These are phyloP conservation scores for Drosophila subpulchrella DNA, from an alignment of 1,140 invertebrate species.

Conservation along the genomic window DNA sequence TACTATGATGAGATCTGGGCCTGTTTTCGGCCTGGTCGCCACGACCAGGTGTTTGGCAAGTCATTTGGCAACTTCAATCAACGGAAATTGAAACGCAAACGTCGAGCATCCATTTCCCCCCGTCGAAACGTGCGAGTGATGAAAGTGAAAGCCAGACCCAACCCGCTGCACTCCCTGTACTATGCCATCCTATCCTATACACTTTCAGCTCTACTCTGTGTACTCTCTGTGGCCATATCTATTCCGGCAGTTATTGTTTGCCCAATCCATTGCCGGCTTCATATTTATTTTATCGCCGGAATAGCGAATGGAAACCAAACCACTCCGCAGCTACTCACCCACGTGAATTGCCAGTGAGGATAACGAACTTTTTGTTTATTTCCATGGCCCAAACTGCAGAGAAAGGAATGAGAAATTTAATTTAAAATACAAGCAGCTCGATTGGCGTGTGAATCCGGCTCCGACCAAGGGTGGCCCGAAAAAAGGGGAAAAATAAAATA, in stretches of 20 bases:
- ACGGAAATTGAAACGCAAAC: slow-evolving; percentile 77
- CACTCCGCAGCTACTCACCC: slow-evolving; percentile 7
- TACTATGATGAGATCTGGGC: slow-evolving; percentile 46
- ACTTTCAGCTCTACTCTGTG: neutral
- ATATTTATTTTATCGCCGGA: slow-evolving; percentile 76
- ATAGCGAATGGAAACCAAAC: slow-evolving; percentile 40
- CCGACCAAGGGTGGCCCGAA: slow-evolving; percentile 8
- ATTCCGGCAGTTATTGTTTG: slow-evolving; percentile 43
- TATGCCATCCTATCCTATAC: neutral
- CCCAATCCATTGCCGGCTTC: slow-evolving; percentile 53
- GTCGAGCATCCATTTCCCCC: slow-evolving; percentile 23
- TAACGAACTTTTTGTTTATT: slow-evolving; percentile 61
- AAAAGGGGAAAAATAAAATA: slow-evolving; percentile 36
- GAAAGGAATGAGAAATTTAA: slow-evolving; percentile 56
- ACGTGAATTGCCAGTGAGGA: slow-evolving; percentile 19
- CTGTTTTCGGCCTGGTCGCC: neutral
- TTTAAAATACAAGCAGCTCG: slow-evolving; percentile 71
- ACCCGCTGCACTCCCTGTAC: slow-evolving; percentile 12
- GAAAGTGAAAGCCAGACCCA: slow-evolving; percentile 32
- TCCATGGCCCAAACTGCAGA: slow-evolving; percentile 30
- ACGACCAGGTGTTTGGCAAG: slow-evolving; percentile 62
- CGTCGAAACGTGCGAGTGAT: slow-evolving; percentile 51
- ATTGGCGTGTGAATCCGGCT: slow-evolving; percentile 57
- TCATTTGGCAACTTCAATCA: slow-evolving; percentile 75
- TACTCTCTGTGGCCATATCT: slow-evolving; percentile 26